These are phyloP conservation scores for Prionace glauca DNA, from an alignment of 2,797 vertebrate species.

Conservation along the genomic window DNA sequence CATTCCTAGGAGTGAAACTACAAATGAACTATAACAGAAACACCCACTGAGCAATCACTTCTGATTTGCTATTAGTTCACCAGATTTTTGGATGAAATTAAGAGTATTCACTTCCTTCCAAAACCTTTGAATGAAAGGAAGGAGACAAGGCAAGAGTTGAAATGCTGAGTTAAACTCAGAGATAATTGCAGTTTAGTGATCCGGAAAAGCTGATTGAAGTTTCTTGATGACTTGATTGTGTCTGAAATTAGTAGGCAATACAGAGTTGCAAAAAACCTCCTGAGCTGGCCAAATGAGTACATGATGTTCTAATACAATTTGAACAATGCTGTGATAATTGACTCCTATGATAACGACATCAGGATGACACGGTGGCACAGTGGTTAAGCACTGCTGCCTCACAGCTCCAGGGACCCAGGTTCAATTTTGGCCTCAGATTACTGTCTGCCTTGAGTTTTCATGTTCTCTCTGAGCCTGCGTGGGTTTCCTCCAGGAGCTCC, in stretches of 20 bases:
- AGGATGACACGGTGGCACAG: no score
- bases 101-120: background rate
- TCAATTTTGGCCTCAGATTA: no score
- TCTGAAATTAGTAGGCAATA: background rate
- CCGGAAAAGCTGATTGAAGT: background rate
- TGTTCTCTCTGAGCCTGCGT: no score
- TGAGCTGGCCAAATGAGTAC: background rate
- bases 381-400: no score
- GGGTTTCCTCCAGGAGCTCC: no score
- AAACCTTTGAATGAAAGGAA: background rate
- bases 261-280: background rate
- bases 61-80: background rate
- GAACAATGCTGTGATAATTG: background rate
- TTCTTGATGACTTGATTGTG: background rate
- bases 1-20: background rate
- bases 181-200: background rate
- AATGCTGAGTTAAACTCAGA: background rate
- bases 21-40: background rate
- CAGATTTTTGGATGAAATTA: background rate
- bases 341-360: background rate
- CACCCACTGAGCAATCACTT: background rate
- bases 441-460: no score
- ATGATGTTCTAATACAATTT: background rate
- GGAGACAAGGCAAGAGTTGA: background rate
- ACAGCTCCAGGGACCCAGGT: no score